Evolutionary conservation across 1,140 invertebrate genomes (phyloP), one percentile per base, ranked within the genome.

Genomic region (Trypoxylus dichotomus): DNA sequence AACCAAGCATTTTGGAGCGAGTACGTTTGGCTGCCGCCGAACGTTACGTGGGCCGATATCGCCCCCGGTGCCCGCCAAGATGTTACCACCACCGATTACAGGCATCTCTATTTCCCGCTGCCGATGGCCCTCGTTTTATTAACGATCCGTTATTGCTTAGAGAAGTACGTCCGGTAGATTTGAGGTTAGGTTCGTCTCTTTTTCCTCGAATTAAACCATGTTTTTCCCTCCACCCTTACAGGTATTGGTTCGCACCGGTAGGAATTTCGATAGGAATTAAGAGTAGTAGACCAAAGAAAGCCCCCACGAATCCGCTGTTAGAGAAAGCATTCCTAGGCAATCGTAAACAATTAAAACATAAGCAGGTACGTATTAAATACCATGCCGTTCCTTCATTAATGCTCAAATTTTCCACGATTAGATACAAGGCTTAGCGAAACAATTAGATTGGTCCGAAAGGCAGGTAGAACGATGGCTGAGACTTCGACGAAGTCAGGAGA

Each of bases 391-490:
- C 27, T 68, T 15, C 1, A 13, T 68, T 27, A 6, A 68, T 68
- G 43, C 2, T 60, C 7, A 25, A 58, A 25, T 68, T 27, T 68
- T 6, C 25, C 6, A 0, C 81, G 86, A 87, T n/a, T 83, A 94
- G 92, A 88, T 95, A 83, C 88, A 90, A 83, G 90, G 90, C 7
- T 87, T 96, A 82, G 91, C 94, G 15, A 97, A 98, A 86, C 94
- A 96, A 87, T 86, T 96, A 76, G 95, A 97, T 86, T 92, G 94
- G 91, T 90, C 90, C n/a, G 94, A 96, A 85, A 89, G 96, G 75
- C 84, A 86, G 76, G 93, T 98, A 75, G 95, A 98, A 86, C 88
- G 96, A 76, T 98, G 97, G 97, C 90, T 97, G 85, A 90, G 96
- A 75, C 88, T 94, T 25, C 89, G 96, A 54, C 89, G 92, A 77